Evolutionary conservation across 2,797 vertebrate genomes (phyloP).

Genomic region (Podargus strigoides): DNA sequence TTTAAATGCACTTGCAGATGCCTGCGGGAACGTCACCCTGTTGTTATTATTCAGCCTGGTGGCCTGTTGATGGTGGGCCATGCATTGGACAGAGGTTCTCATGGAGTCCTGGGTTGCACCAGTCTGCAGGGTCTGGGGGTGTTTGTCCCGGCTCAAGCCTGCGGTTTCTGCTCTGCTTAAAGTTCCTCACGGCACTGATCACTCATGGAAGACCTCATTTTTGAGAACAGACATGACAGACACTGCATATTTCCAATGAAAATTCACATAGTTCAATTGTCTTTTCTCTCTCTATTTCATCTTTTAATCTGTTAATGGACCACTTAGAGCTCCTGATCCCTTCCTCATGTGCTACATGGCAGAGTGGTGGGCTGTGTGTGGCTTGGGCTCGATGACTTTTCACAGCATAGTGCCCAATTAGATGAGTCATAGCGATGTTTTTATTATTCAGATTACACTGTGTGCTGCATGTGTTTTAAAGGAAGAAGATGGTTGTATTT

Average conservation of each 20-base stretch:
- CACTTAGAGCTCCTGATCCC: background rate
- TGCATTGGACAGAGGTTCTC: background rate
- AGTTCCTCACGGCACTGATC: background rate
- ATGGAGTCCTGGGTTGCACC: fast-evolving
- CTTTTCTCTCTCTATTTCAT: background rate
- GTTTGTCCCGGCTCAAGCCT: background rate
- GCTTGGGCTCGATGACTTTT: background rate
- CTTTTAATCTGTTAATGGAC: too few relatives aligned
- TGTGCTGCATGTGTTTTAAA: background rate
- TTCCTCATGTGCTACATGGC: fast-evolving
- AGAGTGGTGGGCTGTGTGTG: fast-evolving
- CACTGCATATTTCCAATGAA: fast-evolving
- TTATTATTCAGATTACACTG: background rate
- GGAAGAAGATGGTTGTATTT: background rate
- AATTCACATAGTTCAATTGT: background rate
- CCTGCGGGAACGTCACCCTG: background rate
- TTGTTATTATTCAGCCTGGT: background rate
- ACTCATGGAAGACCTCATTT: background rate
- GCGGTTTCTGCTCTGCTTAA: background rate
- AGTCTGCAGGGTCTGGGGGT: background rate
- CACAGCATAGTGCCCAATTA: too few relatives aligned
- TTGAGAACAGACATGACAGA: background rate
- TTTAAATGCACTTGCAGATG: background rate
- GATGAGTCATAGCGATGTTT: fast-evolving
- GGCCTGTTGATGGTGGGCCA: too few relatives aligned